Base-by-base conservation (phyloP, 2,113 vertebrate genomes). In the Gasterosteus aculeatus region DNA sequence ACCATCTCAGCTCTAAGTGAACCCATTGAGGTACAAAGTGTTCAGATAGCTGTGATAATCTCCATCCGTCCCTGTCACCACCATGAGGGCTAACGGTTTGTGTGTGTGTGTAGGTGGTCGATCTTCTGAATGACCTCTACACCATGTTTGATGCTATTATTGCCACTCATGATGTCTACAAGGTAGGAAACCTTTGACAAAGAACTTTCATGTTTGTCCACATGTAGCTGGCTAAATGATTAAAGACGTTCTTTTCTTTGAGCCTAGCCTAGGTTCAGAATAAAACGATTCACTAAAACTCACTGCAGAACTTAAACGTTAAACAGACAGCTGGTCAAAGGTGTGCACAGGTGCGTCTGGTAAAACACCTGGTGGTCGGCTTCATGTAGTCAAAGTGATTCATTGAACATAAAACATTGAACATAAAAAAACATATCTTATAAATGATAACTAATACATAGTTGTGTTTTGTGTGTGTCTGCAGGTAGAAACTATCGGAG, bases 131-230 rank as follows among this genome's bases (percentile, higher is more conserved):
- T 0, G 95, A 97, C 75, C 95, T 97, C 10, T 97, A 97, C 84
- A 96, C 95, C 0, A 93, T 95, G 84, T 97, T 97, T 4, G 96
- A 97, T 39, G 95, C 96, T 90, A 96, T 97, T 87, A 97, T 97
- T 0, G 95, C 92, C 0, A 77, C 92, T 60, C 96, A 97, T 0
- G 96, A 97, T 1, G 96, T 97, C 60, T 97, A 97, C 62, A 97
- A 97, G 95, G 78, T 81, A 47, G 10, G n/a, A 73, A 29, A 12
- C 16, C 18, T 14, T 22, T 15, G 16, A 47, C 15, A 4, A 26
- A 29, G 44, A 16, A 63, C 12, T 15, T 18, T 11, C 33, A 6
- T 60, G 33, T 38, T 64, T 3, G 15, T 15, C 60, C 61, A 29
- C 38, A 44, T 15, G 19, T 7, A 15, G 60, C 60, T 2, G 38